Evolutionary conservation across 2,888 invertebrate genomes (phyloP).

Genomic region (Dryadula phaetusa): DNA sequence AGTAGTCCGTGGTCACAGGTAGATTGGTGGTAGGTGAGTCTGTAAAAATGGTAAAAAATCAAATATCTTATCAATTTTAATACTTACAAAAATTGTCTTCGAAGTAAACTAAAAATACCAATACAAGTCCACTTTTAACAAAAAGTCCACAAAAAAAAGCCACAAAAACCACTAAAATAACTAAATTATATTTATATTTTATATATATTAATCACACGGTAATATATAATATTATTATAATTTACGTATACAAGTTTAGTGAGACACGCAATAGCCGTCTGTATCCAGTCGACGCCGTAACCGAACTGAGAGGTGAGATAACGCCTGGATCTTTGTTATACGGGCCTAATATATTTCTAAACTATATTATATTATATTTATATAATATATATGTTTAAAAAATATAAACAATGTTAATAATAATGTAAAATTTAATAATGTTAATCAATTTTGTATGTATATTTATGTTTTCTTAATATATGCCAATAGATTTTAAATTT

Average conservation of each 20-base stretch:
- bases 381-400: no score
- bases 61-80: no score
- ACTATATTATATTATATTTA: not conserved
- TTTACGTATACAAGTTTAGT: slow-evolving; percentile 17
- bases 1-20: no score
- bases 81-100: not conserved
- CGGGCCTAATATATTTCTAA: not conserved
- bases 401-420: no score
- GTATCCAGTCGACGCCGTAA: slow-evolving; percentile 15
- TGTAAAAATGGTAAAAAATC: no score
- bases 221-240: not conserved
- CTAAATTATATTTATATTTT: slow-evolving; percentile 2
- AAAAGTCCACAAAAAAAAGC: not conserved
- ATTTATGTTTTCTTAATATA: no score
- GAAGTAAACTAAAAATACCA: slow-evolving; percentile 1
- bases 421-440: no score
- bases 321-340: slow-evolving; percentile 2
- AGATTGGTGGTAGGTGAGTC: no score
- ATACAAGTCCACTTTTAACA: slow-evolving; percentile 1
- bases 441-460: no score
- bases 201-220: not conserved
- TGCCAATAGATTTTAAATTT: no score
- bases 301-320: slow-evolving; percentile 15
- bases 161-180: slow-evolving; percentile 11
- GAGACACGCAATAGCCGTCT: not conserved